Conservation (phyloP, 2,888 invertebrate species). For the Watsonalla binaria region DNA sequence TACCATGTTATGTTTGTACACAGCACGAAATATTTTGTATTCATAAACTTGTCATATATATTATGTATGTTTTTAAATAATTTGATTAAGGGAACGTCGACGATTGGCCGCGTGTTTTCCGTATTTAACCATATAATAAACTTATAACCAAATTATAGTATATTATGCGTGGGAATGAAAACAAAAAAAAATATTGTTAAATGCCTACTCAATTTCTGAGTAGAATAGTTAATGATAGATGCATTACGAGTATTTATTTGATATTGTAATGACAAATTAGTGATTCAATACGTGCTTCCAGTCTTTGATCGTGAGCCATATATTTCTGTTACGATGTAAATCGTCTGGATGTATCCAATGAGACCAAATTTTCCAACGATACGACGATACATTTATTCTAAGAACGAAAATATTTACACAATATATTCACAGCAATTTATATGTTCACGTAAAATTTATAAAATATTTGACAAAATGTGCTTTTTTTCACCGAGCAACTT, state of each 20-base stretch:
- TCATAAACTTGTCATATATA: background rate
- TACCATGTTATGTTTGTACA: background rate
- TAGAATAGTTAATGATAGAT: background rate
- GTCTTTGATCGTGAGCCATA: background rate
- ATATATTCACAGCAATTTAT: background rate
- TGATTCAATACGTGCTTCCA: background rate
- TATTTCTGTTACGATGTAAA: background rate
- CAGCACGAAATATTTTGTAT: background rate
- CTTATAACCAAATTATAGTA: too few relatives aligned
- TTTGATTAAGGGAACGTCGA: background rate
- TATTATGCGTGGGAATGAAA: too few relatives aligned
- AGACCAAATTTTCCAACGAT: background rate
- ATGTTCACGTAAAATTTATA: background rate
- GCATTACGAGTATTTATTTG: background rate
- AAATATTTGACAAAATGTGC: background rate
- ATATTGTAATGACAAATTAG: background rate
- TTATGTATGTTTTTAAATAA: background rate
- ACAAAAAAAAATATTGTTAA: background rate
- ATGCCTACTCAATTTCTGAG: background rate
- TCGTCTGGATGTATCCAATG: background rate
- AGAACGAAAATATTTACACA: background rate
- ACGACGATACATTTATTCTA: constrained; percentile 1
- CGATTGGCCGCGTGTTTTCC: background rate
- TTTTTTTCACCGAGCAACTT: background rate
- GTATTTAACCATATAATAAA: background rate